These are phyloP conservation scores for Halocynthia roretzi DNA, from an alignment of 23 tunicate genomes.

Conservation along the genomic window DNA sequence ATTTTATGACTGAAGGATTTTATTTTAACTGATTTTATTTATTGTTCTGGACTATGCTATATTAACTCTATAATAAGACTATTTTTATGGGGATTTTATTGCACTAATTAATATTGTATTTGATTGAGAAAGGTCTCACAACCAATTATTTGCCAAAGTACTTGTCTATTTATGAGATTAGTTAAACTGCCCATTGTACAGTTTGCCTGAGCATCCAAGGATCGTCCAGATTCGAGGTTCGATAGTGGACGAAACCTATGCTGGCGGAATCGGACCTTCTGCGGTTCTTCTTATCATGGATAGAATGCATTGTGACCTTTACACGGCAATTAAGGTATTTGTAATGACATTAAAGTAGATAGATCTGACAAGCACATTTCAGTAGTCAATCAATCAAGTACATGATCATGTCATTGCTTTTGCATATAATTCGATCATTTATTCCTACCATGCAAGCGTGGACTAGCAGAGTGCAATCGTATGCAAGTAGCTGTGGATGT, in stretches of 20 bases:
- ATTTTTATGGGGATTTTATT: too few species aligned
- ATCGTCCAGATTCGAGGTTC: slow-evolving; percentile 71
- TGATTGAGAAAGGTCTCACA: neutral
- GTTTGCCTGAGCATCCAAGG: slow-evolving; percentile 69
- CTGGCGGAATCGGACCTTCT: slow-evolving; percentile 39
- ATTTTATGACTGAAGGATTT: too few species aligned
- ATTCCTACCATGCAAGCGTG: slow-evolving; percentile 15
- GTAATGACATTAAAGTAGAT: neutral
- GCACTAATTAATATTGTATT: neutral
- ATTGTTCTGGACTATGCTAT: too few species aligned
- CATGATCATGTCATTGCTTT: neutral
- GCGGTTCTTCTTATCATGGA: slow-evolving; percentile 81
- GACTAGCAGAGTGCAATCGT: slow-evolving; percentile 34
- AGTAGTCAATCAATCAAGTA: neutral
- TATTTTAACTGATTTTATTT: too few species aligned
- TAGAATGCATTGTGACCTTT: slow-evolving; percentile 50
- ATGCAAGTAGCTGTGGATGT: slow-evolving; percentile 71
- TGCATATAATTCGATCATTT: neutral
- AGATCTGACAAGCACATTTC: neutral
- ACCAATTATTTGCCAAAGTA: neutral
- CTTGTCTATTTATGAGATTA: neutral
- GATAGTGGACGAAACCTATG: slow-evolving; percentile 60
- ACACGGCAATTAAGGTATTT: slow-evolving; percentile 46
- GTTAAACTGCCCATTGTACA: neutral
- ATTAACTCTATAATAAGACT: too few species aligned